Conservation (phyloP, 2,888 invertebrate species). For the Apoderus coryli region DNA sequence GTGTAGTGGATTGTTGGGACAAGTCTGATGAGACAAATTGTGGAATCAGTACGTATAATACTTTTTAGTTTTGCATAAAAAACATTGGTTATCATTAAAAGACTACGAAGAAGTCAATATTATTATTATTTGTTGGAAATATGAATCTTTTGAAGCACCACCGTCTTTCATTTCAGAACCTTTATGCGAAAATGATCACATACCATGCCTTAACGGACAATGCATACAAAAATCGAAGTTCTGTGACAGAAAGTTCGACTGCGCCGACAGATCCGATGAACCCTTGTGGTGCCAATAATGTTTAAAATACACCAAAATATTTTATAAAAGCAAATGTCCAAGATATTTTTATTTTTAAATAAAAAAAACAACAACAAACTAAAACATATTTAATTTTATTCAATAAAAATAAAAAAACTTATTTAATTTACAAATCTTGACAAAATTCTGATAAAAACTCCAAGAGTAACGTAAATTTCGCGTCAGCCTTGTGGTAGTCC, state of each 20-base stretch:
- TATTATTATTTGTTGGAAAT: background rate
- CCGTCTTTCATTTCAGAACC: constrained; percentile 11
- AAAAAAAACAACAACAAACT: constrained; percentile 5
- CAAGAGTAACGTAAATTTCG: constrained; percentile 22
- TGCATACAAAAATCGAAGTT: constrained; percentile 45
- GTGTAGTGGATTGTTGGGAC: constrained; percentile 65
- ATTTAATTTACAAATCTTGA: constrained; percentile 18
- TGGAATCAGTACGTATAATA: constrained; percentile 38
- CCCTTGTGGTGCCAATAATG: constrained; percentile 37
- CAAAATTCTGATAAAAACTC: constrained; percentile 26
- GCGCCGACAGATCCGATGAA: constrained; percentile 54
- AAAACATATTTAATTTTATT: background rate
- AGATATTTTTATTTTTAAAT: constrained; percentile 10
- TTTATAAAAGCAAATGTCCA: constrained; percentile 3
- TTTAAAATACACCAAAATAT: background rate
- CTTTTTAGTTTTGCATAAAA: constrained; percentile 5
- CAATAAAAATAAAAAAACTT: constrained; percentile 1
- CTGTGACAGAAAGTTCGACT: constrained; percentile 53
- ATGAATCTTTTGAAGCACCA: too few species aligned
- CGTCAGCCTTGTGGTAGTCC: constrained; percentile 11
- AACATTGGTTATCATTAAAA: background rate
- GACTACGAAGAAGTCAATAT: constrained; percentile 3
- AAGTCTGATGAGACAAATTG: constrained; percentile 60
- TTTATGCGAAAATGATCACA: constrained; percentile 19
- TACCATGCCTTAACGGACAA: constrained; percentile 41